Evolutionary conservation across 2,888 invertebrate species (phyloP), one percentile per base, ranked within the genome.

Genomic region (Terebella lapidaria): DNA sequence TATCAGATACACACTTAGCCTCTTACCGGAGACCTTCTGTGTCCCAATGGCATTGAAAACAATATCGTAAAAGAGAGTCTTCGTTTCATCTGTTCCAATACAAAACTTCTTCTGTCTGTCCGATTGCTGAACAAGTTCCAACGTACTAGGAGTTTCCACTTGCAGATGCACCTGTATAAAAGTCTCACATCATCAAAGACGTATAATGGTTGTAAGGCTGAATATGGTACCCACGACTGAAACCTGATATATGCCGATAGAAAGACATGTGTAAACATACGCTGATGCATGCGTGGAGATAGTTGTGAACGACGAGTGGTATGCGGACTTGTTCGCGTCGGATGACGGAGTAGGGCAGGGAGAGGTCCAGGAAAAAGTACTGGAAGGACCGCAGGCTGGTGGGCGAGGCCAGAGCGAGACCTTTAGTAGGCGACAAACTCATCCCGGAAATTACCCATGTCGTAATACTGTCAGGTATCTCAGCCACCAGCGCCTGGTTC

Each of bases 351-450:
- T 86, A 85, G 0, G 90, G 89, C 22, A 86, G 80, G 58, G 86
- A 84, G 27, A 88, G 85, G 68, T 89, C 87, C 26, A 89, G 83
- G 80, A 90, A 90, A 78, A 90, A 88, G 5, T 88, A 87, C 59
- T 89, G 87, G 76, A 89, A 88, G n/a, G 84, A 84, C 1, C 80
- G 83, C 60, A 85, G 73, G 45, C 79, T 75, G 0, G 80, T 76
- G 1, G 83, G 77, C 1, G 77, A 73, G 1, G 84, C 83, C 26
- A 85, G 78, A 1, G 84, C 84, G 22, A 85, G 73, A 3, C 85
- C 85, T 10, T 67, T 64, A 67, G 69, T 75, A 68, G 65, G 81
- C 76, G 62, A 85, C 46, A 85, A 77, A 71, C 86, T 86, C n/a
- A 86, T 71, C 1, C 85, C 83, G 57, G 84, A 84, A 3, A 85